Evolutionary conservation across 1,140 invertebrate species (phyloP).

Genomic region (Penaeus japonicus): DNA sequence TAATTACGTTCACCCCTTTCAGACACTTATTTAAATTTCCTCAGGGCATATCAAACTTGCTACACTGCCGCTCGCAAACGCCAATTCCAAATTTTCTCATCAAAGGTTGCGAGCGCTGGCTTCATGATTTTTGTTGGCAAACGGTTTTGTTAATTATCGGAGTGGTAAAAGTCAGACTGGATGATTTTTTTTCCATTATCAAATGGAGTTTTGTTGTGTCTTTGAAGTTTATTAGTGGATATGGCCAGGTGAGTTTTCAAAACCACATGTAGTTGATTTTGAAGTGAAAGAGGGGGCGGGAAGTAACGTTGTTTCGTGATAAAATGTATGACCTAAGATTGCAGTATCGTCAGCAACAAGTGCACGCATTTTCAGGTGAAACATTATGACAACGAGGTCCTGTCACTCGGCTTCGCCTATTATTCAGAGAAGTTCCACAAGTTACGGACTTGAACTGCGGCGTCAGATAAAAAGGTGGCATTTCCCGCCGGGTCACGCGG

Average conservation of each 20-base stretch:
- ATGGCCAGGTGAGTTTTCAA: constrained; percentile 53
- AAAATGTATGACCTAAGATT: constrained; percentile 18
- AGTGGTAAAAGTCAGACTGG: constrained; percentile 54
- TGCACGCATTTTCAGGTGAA: constrained; percentile 27
- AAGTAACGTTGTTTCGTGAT: constrained; percentile 18
- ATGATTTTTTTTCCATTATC: constrained; percentile 56
- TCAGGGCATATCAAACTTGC: constrained; percentile 56
- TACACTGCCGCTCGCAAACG: constrained; percentile 53
- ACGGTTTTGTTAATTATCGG: constrained; percentile 56
- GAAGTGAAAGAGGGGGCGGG: not conserved
- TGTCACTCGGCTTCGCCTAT: constrained; percentile 28
- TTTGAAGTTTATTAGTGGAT: constrained; percentile 57
- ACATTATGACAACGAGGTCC: constrained; percentile 33
- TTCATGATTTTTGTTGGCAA: constrained; percentile 57
- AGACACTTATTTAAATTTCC: constrained; percentile 57
- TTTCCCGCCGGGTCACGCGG: not conserved
- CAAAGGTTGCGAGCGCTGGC: constrained; percentile 46
- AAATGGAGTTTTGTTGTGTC: constrained; percentile 57
- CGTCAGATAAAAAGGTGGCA: not conserved
- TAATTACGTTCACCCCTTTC: constrained; percentile 56
- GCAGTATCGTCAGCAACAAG: not conserved
- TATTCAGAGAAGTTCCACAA: constrained; percentile 38
- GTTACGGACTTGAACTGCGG: not conserved
- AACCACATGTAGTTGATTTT: constrained; percentile 43
- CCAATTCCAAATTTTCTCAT: constrained; percentile 57